Percentiles rank a stretch among this genome's conserved stretches.
Evolutionary conservation across 1,140 invertebrate genomes (phyloP).

Genomic region (Neodiprion fabricii): DNA sequence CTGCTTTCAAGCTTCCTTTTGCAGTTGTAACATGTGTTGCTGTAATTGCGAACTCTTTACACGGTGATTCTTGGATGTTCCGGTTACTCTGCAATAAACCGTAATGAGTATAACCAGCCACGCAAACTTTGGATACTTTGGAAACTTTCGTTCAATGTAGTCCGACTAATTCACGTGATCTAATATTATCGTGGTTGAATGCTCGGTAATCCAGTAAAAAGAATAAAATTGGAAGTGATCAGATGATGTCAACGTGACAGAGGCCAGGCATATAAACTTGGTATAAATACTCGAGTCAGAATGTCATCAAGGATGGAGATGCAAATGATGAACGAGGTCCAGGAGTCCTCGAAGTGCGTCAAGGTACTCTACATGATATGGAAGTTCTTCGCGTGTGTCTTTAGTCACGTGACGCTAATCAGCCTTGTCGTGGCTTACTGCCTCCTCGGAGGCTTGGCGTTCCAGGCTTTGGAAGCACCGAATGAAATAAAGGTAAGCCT

Average conservation of each 20-base stretch:
- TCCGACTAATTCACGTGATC: no score
- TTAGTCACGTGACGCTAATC: conserved; percentile 87
- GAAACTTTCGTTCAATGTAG: no score
- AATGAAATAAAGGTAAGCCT: conserved; percentile 75
- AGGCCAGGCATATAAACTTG: background rate
- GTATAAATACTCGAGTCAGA: background rate
- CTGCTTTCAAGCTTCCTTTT: no score
- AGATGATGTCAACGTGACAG: background rate
- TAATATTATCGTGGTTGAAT: no score
- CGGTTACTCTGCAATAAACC: no score
- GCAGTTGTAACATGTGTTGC: no score
- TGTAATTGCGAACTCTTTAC: no score
- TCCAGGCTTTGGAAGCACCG: conserved; percentile 78
- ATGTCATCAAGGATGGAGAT: background rate
- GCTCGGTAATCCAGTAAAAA: no score
- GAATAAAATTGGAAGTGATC: no score
- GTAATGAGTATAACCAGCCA: no score
- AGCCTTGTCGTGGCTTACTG: conserved; percentile 89
- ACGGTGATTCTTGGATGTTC: no score
- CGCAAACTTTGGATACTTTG: no score
- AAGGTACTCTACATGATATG: conserved; percentile 68
- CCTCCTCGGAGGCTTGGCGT: conserved; percentile 85
- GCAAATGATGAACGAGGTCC: conserved; percentile 28
- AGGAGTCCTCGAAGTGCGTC: conserved; percentile 56
- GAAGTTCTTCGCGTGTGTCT: conserved; percentile 84